A percentile compares a stretch with the other conserved stretches of the same genome.
phyloP scores from a whole-genome alignment of 2,888 invertebrate genomes.

The Microctonus brassicae region DNA sequence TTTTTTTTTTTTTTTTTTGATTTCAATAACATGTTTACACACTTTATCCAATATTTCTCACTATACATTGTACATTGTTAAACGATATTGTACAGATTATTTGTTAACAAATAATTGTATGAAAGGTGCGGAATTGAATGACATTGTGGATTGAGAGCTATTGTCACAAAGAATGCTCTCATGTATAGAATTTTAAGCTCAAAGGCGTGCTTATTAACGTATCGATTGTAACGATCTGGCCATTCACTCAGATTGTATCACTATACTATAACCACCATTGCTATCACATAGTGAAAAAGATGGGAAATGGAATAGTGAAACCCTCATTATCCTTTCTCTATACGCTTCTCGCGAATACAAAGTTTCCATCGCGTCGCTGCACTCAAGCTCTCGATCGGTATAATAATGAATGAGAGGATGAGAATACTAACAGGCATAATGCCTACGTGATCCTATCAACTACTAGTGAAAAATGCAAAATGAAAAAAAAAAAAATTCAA shows the following conservation, averaged over 20 bases:
- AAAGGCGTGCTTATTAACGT: constrained; percentile 1
- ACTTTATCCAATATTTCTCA: too few relatives aligned
- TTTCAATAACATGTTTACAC: too few relatives aligned
- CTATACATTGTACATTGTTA: too few relatives aligned
- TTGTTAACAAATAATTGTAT: neutral
- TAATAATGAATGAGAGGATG: constrained; percentile 23
- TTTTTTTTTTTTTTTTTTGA: too few relatives aligned
- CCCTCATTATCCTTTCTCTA: constrained; percentile 22
- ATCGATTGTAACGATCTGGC: neutral
- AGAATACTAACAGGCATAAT: constrained; percentile 25
- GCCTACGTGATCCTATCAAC: constrained; percentile 22
- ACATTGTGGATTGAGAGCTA: neutral
- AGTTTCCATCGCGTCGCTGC: constrained; percentile 19
- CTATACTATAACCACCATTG: neutral
- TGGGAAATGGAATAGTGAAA: constrained; percentile 3
- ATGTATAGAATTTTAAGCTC: neutral
- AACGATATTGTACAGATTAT: too few relatives aligned
- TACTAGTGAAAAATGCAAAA: neutral
- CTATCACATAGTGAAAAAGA: constrained; percentile 6
- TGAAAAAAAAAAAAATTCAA: neutral
- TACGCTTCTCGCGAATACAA: constrained; percentile 12
- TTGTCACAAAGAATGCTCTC: neutral
- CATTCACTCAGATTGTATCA: neutral
- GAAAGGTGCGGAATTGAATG: neutral
- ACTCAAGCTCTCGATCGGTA: constrained; percentile 3